These are phyloP conservation scores for Eupeodes corollae DNA, from an alignment of 1,140 invertebrate species.

Conservation along the genomic window DNA sequence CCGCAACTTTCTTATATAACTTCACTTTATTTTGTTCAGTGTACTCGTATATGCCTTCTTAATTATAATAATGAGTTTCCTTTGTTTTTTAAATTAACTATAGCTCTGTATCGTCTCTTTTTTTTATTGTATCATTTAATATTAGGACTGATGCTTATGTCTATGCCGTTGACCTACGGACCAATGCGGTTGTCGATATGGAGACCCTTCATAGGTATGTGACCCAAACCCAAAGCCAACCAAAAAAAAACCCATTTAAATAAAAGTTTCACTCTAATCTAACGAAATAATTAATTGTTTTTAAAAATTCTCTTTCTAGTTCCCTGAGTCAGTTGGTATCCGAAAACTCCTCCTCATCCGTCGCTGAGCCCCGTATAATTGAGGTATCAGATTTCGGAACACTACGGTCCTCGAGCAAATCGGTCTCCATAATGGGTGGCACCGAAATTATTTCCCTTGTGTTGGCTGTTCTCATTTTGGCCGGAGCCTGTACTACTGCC, in stretches of 20 bases:
- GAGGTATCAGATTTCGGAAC: constrained; percentile 42
- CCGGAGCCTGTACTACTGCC: constrained; percentile 63
- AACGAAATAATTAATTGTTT: too few species aligned
- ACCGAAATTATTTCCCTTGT: constrained; percentile 68
- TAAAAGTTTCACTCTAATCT: too few species aligned
- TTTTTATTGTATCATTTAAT: constrained; percentile 16
- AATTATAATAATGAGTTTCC: too few species aligned
- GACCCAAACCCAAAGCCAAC: too few species aligned
- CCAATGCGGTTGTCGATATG: constrained; percentile 71
- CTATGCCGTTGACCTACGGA: constrained; percentile 68
- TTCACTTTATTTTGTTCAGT: too few species aligned
- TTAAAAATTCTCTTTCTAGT: neutral
- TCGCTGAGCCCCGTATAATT: constrained; percentile 41
- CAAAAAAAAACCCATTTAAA: too few species aligned
- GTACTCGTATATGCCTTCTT: too few species aligned
- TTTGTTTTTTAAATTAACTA: neutral
- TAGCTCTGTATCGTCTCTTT: neutral
- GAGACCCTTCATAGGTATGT: constrained; percentile 36
- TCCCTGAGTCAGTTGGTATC: neutral
- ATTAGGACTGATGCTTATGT: constrained; percentile 72
- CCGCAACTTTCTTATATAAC: too few species aligned
- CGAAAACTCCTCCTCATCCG: constrained; percentile 10
- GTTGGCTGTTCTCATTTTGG: constrained; percentile 62
- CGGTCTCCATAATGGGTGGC: constrained; percentile 42
- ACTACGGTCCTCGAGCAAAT: constrained; percentile 18